These are phyloP conservation scores for Erythrolamprus reginae DNA, from an alignment of 2,113 vertebrate genomes.

Conservation along the genomic window DNA sequence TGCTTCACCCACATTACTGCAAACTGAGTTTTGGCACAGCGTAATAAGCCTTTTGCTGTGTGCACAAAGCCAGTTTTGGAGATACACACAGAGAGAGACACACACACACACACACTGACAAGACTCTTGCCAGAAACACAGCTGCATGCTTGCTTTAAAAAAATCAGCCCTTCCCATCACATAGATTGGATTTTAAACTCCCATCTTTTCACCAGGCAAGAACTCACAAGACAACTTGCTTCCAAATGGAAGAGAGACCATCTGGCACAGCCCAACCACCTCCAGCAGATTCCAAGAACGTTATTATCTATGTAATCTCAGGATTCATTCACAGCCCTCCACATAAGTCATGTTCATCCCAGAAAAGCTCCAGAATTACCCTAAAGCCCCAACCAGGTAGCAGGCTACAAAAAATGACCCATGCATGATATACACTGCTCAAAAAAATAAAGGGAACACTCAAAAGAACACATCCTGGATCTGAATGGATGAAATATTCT, in stretches of 20 bases:
- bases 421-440: accelerated
- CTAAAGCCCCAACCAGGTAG: not conserved
- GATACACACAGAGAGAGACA: not conserved
- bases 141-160: not conserved
- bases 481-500: too few relatives aligned
- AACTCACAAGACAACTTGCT: not conserved
- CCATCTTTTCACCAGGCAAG: not conserved
- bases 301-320: not conserved
- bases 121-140: not conserved
- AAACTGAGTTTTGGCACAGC: not conserved
- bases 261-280: not conserved
- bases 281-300: not conserved
- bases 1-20: not conserved
- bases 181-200: not conserved
- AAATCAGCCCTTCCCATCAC: not conserved
- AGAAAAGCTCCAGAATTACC: not conserved
- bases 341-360: not conserved
- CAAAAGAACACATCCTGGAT: too few relatives aligned
- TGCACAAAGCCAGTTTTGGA: not conserved
- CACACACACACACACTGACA: not conserved
- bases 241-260: not conserved
- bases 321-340: not conserved
- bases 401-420: not conserved
- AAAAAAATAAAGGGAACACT: too few relatives aligned
- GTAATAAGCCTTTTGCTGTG: not conserved